These are phyloP conservation scores for Solea solea DNA, from an alignment of 2,113 vertebrate species.

Conservation along the genomic window DNA sequence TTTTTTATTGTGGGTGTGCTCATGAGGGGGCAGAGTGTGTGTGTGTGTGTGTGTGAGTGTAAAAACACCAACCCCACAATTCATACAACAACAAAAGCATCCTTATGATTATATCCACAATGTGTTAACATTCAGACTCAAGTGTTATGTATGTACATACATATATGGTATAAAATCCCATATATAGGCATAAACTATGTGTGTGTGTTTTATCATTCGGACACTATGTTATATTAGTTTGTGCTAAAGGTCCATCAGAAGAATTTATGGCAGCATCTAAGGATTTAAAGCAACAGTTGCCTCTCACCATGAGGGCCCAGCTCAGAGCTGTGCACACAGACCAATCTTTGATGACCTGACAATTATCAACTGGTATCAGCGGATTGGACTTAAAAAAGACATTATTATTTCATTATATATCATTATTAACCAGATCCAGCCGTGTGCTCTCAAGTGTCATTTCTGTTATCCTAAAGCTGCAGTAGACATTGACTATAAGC, in stretches of 20 bases:
- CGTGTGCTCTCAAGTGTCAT: no score
- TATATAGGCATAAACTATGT: neutral
- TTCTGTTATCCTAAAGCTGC: no score
- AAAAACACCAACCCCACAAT: constrained; percentile 23
- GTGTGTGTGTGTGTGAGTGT: neutral
- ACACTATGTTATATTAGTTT: constrained; percentile 39
- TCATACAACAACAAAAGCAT: neutral
- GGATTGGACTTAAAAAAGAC: no score
- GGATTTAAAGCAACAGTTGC: constrained; percentile 56
- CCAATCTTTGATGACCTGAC: no score
- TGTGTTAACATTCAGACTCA: neutral
- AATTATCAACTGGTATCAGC: no score
- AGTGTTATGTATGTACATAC: neutral
- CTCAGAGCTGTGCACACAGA: no score
- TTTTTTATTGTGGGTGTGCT: constrained; percentile 53
- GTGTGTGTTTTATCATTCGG: constrained; percentile 16
- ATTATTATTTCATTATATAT: no score
- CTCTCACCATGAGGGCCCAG: neutral
- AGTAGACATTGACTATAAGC: no score
- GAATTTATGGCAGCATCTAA: constrained; percentile 54
- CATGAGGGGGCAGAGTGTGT: neutral
- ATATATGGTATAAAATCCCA: neutral
- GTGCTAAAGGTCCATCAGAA: constrained; percentile 49
- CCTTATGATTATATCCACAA: neutral
- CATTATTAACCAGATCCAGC: no score